These are phyloP conservation scores for Tinea trinotella DNA, from an alignment of 2,888 invertebrate species.

Conservation along the genomic window DNA sequence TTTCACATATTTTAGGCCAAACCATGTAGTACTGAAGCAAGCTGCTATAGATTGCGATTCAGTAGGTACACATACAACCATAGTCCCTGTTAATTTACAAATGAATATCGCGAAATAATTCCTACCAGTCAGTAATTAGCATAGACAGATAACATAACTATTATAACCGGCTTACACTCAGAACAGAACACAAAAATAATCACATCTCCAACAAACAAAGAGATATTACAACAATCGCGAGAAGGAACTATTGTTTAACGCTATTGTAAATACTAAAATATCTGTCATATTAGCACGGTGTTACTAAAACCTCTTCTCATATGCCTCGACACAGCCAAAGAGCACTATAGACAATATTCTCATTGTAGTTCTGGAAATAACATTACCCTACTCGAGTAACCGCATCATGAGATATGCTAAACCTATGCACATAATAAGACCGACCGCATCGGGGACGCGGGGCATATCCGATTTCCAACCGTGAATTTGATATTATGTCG, in stretches of 20 bases:
- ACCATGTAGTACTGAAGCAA: constrained; percentile 18
- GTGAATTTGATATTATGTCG: constrained; percentile 40
- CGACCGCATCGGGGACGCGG: constrained; percentile 43
- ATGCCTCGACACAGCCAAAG: constrained; percentile 70
- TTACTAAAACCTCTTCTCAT: constrained; percentile 71
- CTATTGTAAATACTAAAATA: constrained; percentile 33
- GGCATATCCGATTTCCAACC: constrained; percentile 1
- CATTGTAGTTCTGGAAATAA: constrained; percentile 69
- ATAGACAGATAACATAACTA: neutral
- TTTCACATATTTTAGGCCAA: constrained; percentile 5
- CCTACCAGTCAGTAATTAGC: neutral
- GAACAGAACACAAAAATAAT: neutral
- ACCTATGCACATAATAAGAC: constrained; percentile 59
- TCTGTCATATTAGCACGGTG: constrained; percentile 59
- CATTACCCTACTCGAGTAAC: constrained; percentile 36
- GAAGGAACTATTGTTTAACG: neutral
- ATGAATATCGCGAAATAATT: constrained; percentile 8
- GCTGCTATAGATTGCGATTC: constrained; percentile 11
- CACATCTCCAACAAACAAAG: neutral
- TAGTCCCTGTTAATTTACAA: too few relatives aligned
- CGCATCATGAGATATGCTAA: constrained; percentile 70
- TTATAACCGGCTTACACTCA: neutral
- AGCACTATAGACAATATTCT: constrained; percentile 69
- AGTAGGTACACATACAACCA: neutral
- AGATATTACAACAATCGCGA: neutral